Evolutionary conservation across 2,888 invertebrate genomes (phyloP).

Genomic region (Syrphus vitripennis): DNA sequence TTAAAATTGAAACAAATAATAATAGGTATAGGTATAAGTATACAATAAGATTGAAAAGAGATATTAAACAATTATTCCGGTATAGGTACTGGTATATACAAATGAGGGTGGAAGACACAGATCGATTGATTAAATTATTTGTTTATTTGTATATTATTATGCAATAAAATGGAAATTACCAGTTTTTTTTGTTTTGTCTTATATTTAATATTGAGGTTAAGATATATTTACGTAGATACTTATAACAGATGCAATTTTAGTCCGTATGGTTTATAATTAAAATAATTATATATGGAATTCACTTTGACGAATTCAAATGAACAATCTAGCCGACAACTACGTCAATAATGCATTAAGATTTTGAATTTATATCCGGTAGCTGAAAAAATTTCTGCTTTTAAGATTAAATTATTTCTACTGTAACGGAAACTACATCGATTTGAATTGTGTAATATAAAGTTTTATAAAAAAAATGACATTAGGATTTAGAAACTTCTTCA

Average conservation of each 20-base stretch:
- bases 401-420: no score
- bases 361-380: no score
- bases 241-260: background rate
- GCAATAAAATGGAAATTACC: background rate
- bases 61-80: background rate
- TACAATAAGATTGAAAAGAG: background rate
- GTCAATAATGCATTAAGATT: no score
- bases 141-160: background rate
- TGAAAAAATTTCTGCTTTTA: no score
- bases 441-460: no score
- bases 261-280: no score
- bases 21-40: background rate
- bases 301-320: background rate
- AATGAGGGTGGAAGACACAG: background rate
- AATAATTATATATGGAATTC: no score
- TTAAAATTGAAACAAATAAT: constrained; percentile 1
- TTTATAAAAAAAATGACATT: no score
- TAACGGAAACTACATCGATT: no score
- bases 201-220: background rate
- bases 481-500: no score
- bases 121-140: background rate
- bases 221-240: background rate
- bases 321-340: no score
- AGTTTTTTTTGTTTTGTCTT: background rate
- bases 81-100: background rate